Conservation (phyloP, 2,888 invertebrate species). For the Tinea trinotella region DNA sequence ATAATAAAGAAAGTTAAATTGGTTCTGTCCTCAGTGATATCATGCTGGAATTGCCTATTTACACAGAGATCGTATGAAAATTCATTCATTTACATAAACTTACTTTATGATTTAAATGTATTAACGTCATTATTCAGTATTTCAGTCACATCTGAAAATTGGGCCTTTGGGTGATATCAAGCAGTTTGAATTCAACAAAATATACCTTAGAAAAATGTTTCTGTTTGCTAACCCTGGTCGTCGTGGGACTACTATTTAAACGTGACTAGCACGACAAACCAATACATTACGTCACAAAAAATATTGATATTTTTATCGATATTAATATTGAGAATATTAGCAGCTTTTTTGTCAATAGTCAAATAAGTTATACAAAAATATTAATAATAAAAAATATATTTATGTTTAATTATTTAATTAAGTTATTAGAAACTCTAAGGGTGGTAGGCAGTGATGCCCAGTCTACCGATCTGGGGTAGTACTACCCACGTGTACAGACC, state of each 20-base stretch:
- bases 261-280: not conserved
- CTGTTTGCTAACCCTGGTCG: not conserved
- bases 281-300: not conserved
- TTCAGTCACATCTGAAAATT: conserved; percentile 9
- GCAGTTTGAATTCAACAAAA: conserved; percentile 9
- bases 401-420: no score
- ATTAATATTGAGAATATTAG: not conserved
- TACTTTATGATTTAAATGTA: not conserved
- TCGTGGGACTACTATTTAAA: not conserved
- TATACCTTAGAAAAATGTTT: conserved; percentile 3
- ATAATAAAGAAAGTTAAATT: conserved; percentile 20
- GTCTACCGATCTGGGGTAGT: no score
- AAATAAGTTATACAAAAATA: no score
- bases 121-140: conserved; percentile 7
- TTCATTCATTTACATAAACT: not conserved
- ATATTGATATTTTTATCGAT: not conserved
- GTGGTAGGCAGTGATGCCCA: no score
- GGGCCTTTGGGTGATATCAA: not conserved
- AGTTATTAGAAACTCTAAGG: no score
- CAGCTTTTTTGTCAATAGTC: no score
- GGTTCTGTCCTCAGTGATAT: conserved; percentile 15
- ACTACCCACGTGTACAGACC: no score
- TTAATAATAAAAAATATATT: no score
- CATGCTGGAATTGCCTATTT: conserved; percentile 11
- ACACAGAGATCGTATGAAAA: conserved; percentile 3